Evolutionary conservation across 2,113 vertebrate species (phyloP), one percentile per base, ranked within the genome.

Genomic region (Takifugu bimaculatus): DNA sequence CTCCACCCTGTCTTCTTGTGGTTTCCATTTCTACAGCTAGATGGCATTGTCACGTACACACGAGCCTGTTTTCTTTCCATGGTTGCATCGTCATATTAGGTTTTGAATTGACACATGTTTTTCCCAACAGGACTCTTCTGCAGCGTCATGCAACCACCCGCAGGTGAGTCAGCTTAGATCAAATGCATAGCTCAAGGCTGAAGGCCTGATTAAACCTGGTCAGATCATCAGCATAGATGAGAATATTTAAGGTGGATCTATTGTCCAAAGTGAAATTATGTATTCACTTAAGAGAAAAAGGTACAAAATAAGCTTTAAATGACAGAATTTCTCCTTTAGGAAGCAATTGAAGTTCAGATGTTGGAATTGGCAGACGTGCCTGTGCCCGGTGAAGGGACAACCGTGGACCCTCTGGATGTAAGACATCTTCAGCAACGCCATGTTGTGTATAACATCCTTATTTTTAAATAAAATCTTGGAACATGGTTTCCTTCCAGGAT

Each of bases 361-460:
- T 60, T 78, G 0, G 49, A 84, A 15, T 15, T 87, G 61, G 74
- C 80, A 13, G 85, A 85, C 27, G 61, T 81, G 0, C 42, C 73
- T 1, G 28, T 10, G 2, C 48, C 66, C 6, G 6, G 63, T 29
- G 77, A 85, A 13, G 85, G 60, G 49, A 54, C 56, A 0, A n/a
- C 1, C 4, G 12, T 47, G 5, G 83, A 87, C 26, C 73, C 77
- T 66, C 65, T 86, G 1, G 79, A 88, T 0, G 87, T 86, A 63
- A 2, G 75, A 2, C 4, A 3, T 20, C 13, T 20, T 1, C 26
- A 28, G 2, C 25, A 1, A 28, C 27, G 25, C 10, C 13, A 13
- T 13, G 10, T 28, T 53, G 4, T 53, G 4, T 53, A 6, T 7
- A 9, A 9, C 15, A 0, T 29, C n/a, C 3, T 50, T 25, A 20